phyloP scores from a whole-genome alignment of 2,888 invertebrate species.

The Drosophila mayaguana region DNA sequence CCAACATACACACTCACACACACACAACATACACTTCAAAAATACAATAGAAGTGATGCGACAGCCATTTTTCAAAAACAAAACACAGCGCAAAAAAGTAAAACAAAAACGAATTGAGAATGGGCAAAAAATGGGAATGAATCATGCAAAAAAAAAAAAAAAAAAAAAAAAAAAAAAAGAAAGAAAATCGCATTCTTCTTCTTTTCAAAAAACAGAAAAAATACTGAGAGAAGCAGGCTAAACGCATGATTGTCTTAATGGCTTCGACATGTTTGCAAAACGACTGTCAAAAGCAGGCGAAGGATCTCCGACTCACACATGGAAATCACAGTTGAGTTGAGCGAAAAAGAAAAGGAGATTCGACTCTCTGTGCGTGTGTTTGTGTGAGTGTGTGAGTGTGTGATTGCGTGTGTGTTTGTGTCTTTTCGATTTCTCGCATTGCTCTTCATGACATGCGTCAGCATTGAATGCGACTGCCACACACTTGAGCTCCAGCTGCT shows the following conservation, averaged over 20 bases:
- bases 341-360: slow-evolving; percentile 3
- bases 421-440: slow-evolving; percentile 66
- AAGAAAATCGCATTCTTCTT: slow-evolving; percentile 17
- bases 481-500: slow-evolving; percentile 52
- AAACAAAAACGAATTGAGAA: slow-evolving; percentile 33
- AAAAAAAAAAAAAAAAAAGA: slow-evolving; percentile 48
- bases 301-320: slow-evolving; percentile 42
- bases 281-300: slow-evolving; percentile 77
- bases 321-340: slow-evolving; percentile 42
- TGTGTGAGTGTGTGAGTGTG: slow-evolving; percentile 4
- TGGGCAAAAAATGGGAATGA: slow-evolving; percentile 25
- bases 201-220: slow-evolving; percentile 9
- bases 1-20: slow-evolving; percentile 41
- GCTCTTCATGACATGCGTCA: slow-evolving; percentile 52
- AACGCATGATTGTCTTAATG: slow-evolving; percentile 81
- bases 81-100: slow-evolving; percentile 60
- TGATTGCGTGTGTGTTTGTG: slow-evolving; percentile 21
- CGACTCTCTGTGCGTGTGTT: slow-evolving; percentile 21
- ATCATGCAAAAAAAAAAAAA: slow-evolving; percentile 46
- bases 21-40: slow-evolving; percentile 59
- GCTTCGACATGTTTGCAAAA: slow-evolving; percentile 82
- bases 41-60: slow-evolving; percentile 79
- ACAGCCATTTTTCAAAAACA: slow-evolving; percentile 81
- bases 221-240: slow-evolving; percentile 21
- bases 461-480: slow-evolving; percentile 44